phyloP scores from a whole-genome alignment of 2,797 vertebrate species.

The Podarcis lilfordi region DNA sequence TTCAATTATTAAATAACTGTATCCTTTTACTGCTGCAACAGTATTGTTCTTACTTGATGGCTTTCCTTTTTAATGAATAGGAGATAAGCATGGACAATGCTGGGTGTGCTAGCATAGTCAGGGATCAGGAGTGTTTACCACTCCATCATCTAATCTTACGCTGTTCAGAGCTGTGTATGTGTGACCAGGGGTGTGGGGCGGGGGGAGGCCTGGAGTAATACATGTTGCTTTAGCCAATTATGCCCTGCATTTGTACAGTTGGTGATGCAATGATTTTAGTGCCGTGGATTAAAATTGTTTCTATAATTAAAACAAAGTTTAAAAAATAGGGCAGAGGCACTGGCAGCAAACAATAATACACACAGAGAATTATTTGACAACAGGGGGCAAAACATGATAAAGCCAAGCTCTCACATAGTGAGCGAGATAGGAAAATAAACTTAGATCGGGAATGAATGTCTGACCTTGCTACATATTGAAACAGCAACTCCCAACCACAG shows the following conservation, averaged over 20 bases:
- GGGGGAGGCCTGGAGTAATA: not conserved
- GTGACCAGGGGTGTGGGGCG: not conserved
- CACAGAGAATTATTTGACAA: not conserved
- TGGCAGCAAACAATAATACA: not conserved
- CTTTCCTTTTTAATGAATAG: slow-evolving; percentile 81
- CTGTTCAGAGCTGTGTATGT: slow-evolving; percentile 1
- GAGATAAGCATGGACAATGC: slow-evolving; percentile 64
- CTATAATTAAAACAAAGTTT: not conserved
- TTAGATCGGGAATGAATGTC: not conserved
- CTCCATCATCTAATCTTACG: not conserved
- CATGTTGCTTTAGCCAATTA: not conserved
- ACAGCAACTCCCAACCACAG: not conserved
- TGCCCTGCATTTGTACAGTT: not conserved
- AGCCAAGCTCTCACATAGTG: not conserved
- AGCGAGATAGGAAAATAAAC: not conserved
- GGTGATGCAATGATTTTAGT: not conserved
- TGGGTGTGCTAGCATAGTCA: fast-evolving
- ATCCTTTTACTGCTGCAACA: slow-evolving; percentile 87
- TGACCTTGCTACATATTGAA: not conserved
- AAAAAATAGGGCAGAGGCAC: not conserved
- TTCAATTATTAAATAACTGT: slow-evolving; percentile 90
- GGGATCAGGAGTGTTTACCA: slow-evolving; percentile 8
- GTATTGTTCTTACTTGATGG: slow-evolving; percentile 77
- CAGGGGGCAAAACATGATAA: not conserved
- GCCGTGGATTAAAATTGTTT: not conserved